phyloP scores from a whole-genome alignment of 2,888 invertebrate species.

The Trisateles emortualis region DNA sequence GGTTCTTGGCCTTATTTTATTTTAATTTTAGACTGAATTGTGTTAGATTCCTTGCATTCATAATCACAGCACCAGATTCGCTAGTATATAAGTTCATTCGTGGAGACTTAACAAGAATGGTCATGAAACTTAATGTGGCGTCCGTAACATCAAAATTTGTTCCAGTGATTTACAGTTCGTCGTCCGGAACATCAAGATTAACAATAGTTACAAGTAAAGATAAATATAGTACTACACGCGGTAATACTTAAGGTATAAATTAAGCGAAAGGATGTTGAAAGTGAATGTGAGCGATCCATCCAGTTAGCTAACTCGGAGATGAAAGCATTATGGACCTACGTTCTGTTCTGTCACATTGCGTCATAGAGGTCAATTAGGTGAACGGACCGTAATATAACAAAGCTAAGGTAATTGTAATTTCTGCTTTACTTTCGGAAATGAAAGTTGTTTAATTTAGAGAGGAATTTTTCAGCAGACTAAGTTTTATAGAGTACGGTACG shows the following conservation, averaged over 20 bases:
- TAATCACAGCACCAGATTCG: too few relatives aligned
- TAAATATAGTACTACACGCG: conserved; percentile 10
- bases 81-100: too few relatives aligned
- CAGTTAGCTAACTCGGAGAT: conserved; percentile 60
- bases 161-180: too few relatives aligned
- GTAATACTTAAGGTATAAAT: conserved; percentile 25
- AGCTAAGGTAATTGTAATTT: conserved; percentile 21
- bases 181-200: background rate
- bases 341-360: conserved; percentile 51
- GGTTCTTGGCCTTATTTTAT: too few relatives aligned
- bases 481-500: too few relatives aligned
- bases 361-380: conserved; percentile 47
- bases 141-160: too few relatives aligned
- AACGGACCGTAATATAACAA: conserved; percentile 28
- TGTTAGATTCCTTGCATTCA: too few relatives aligned
- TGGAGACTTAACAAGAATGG: too few relatives aligned
- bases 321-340: conserved; percentile 58
- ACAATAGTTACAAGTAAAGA: conserved; percentile 13
- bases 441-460: background rate
- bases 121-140: too few relatives aligned
- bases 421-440: conserved; percentile 8
- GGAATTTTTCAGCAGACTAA: background rate
- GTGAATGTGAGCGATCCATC: conserved; percentile 59
- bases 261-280: conserved; percentile 71
- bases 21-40: too few relatives aligned